Evolutionary conservation across 2,888 invertebrate species (phyloP).

Genomic region (Heliconius hortense): DNA sequence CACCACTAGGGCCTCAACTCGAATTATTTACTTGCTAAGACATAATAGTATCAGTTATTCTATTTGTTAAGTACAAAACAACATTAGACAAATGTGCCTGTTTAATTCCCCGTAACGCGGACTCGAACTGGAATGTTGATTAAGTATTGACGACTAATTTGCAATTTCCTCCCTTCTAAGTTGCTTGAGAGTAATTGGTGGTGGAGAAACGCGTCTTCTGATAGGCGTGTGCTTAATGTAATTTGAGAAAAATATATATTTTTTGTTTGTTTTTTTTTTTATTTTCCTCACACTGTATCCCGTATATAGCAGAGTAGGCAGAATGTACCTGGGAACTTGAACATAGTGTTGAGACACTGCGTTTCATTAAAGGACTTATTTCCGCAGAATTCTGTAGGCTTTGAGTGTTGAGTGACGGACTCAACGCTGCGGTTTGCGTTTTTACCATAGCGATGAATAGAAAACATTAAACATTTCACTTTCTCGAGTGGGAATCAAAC

Average conservation of each 20-base stretch:
- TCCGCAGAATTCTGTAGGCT: background rate
- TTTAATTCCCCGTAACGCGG: constrained; percentile 66
- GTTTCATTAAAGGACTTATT: background rate
- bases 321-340: too few relatives aligned
- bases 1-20: background rate
- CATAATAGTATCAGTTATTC: background rate
- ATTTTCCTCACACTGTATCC: too few relatives aligned
- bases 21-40: background rate
- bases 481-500: too few relatives aligned
- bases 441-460: too few relatives aligned
- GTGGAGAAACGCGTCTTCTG: constrained; percentile 21
- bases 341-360: background rate
- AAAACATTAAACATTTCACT: too few relatives aligned
- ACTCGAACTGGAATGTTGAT: constrained; percentile 57
- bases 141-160: constrained; percentile 66
- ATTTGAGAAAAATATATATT: background rate
- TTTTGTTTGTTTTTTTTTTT: too few relatives aligned
- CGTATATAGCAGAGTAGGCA: too few relatives aligned
- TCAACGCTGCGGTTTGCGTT: too few relatives aligned
- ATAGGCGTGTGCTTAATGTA: constrained; percentile 8
- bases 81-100: constrained; percentile 26
- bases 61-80: constrained; percentile 11
- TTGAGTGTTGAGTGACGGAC: too few relatives aligned
- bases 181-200: constrained; percentile 40
- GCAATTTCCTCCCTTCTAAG: constrained; percentile 43